Evolutionary conservation across 2,888 invertebrate species (phyloP).

Genomic region (Herminia tarsipennalis): DNA sequence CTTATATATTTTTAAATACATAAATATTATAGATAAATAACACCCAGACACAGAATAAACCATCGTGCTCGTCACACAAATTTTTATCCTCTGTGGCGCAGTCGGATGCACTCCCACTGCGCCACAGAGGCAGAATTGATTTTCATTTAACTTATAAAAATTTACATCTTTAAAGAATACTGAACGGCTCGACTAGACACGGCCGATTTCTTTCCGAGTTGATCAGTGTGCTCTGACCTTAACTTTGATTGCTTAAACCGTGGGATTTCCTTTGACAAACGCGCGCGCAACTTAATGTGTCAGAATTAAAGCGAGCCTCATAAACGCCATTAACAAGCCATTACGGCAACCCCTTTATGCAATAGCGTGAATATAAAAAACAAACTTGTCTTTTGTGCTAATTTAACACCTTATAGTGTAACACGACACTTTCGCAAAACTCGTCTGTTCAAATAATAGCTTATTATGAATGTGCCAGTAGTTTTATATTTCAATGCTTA

Average conservation of each 20-base stretch:
- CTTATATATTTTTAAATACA: too few species aligned
- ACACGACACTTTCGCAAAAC: conserved; percentile 44
- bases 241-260: not conserved
- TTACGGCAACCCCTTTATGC: conserved; percentile 26
- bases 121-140: too few species aligned
- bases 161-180: too few species aligned
- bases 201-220: too few species aligned
- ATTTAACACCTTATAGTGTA: conserved; percentile 48
- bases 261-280: not conserved
- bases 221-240: too few species aligned
- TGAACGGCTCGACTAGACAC: too few species aligned
- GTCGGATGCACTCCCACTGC: too few species aligned
- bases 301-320: conserved; percentile 13
- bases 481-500: conserved; percentile 81
- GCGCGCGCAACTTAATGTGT: conserved; percentile 9
- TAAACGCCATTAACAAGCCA: conserved; percentile 35
- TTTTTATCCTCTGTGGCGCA: too few species aligned
- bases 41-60: too few species aligned
- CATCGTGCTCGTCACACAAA: too few species aligned
- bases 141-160: too few species aligned
- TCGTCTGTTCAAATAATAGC: conserved; percentile 66
- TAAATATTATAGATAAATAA: too few species aligned
- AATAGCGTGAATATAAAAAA: conserved; percentile 24
- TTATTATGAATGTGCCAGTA: conserved; percentile 73
- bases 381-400: conserved; percentile 41